Evolutionary conservation across 2,113 vertebrate species (phyloP), one percentile per base, ranked within the genome.

Genomic region (Brachirus orientalis): DNA sequence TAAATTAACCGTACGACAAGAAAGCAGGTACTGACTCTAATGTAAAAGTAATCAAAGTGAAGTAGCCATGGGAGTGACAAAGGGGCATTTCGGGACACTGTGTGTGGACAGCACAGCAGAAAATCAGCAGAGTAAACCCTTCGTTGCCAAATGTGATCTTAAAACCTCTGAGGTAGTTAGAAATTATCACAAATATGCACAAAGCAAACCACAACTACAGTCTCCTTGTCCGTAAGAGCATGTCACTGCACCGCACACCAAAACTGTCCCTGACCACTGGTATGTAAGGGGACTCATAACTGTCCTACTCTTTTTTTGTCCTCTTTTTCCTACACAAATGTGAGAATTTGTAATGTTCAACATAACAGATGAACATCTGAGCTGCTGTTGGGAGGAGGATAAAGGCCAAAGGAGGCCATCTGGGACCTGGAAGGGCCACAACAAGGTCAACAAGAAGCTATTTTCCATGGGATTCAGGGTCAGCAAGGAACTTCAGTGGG

Each of bases 321-420:
- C 46, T 61, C 19, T 41, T 28, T 58, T 51, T 18, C 58, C 41
- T 66, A 70, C 36, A n/a, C n/a, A 37, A 18, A 72, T 86, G 67
- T 77, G 78, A 57, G 81, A 79, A 86, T 63, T 19, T 33, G 47
- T 47, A 68, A 89, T 86, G 74, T 55, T 73, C 55, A 50, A 69
- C 22, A 38, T 82, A 80, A 75, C 72, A 69, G 74, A 67, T 35
- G 60, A 86, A 90, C 86, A 91, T 90, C 87, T 91, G 91, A 83
- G 48, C 69, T 52, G 67, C 64, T 69, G 67, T 67, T 40, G 54
- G 63, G 84, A 78, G 69, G 64, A 52, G 77, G 69, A 78, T 82
- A 57, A 78, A 75, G 62, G 85, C 63, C 86, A 80, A 60, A 75
- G 54, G 77, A 72, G 70, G 67, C 76, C 17, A 55, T 33, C 68